A percentile compares a stretch with the other conserved stretches of the same genome.
Evolutionary conservation across 2,797 vertebrate genomes (phyloP).

Genomic region (Gobio occitaniae): DNA sequence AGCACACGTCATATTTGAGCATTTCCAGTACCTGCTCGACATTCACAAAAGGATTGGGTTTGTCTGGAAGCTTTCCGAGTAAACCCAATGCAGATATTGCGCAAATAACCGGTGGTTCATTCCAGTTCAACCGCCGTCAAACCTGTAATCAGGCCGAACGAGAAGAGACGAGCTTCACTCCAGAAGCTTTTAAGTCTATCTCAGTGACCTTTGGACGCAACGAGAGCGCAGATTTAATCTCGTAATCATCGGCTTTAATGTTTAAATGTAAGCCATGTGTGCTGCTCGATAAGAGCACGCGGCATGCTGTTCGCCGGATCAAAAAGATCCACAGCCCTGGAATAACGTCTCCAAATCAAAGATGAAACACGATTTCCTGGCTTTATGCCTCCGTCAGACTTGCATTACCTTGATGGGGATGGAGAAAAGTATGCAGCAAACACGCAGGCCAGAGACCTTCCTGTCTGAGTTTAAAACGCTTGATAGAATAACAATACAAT

Average conservation of each 20-base stretch:
- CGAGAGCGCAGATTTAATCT: slow-evolving; percentile 79
- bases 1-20: neutral
- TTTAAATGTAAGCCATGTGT: slow-evolving; percentile 82
- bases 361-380: slow-evolving; percentile 21
- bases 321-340: slow-evolving; percentile 13
- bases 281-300: slow-evolving; percentile 60
- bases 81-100: neutral
- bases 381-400: neutral
- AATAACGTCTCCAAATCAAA: slow-evolving; percentile 32
- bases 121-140: slow-evolving; percentile 12
- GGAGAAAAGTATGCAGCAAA: neutral
- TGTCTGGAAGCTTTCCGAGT: slow-evolving; percentile 21
- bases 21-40: slow-evolving; percentile 57
- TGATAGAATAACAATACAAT: slow-evolving; percentile 42
- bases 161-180: slow-evolving; percentile 39
- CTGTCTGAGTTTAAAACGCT: slow-evolving; percentile 13
- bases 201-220: slow-evolving; percentile 74
- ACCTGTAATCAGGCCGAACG: slow-evolving; percentile 19
- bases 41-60: slow-evolving; percentile 52
- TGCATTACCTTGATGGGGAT: neutral
- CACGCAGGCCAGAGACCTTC: slow-evolving; percentile 14
- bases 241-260: slow-evolving; percentile 79
- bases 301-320: slow-evolving; percentile 58
- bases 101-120: slow-evolving; percentile 30
- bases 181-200: slow-evolving; percentile 64